Conservation (phyloP, 2,888 invertebrate species). For the Eilema depressum region DNA sequence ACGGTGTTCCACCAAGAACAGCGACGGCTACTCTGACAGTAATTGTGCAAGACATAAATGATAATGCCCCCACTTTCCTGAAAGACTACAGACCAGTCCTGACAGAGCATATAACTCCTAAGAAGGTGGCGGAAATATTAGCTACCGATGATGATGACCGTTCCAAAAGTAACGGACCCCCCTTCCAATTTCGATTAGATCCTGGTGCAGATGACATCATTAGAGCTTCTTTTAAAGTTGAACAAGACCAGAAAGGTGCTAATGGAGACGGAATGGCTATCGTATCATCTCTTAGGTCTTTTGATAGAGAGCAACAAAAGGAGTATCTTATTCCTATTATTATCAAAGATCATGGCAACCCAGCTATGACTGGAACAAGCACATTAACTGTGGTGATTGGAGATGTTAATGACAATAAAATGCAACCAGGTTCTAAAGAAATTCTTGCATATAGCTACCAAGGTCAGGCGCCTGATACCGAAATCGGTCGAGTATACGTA, state of each 20-base stretch:
- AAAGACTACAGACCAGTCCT: conserved; percentile 97
- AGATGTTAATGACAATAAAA: conserved; percentile 99
- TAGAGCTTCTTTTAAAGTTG: conserved; percentile 97
- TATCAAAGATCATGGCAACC: conserved; percentile 98
- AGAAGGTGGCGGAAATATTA: conserved; percentile 96
- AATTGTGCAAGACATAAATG: conserved; percentile 97
- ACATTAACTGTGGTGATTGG: conserved; percentile 98
- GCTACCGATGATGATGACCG: conserved; percentile 98
- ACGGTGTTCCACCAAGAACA: conserved; percentile 96
- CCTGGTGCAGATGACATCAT: conserved; percentile 98
- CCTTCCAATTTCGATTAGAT: conserved; percentile 97
- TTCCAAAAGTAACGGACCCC: conserved; percentile 97
- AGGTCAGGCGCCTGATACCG: conserved; percentile 95
- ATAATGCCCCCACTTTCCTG: conserved; percentile 97
- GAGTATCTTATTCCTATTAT: conserved; percentile 98
- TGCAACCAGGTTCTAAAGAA: conserved; percentile 98
- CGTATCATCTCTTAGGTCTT: conserved; percentile 96
- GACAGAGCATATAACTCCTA: conserved; percentile 96
- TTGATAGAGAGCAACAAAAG: conserved; percentile 98
- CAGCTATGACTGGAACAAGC: conserved; percentile 98
- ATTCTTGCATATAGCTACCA: conserved; percentile 99
- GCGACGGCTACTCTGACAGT: conserved; percentile 97
- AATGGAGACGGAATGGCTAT: conserved; percentile 99
- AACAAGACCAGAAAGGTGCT: conserved; percentile 98
- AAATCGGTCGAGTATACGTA: conserved; percentile 98